Percentiles rank a stretch among this genome's conserved stretches.
Conservation (phyloP, 2,797 vertebrate genomes). For the Lutjanus argentimaculatus region DNA sequence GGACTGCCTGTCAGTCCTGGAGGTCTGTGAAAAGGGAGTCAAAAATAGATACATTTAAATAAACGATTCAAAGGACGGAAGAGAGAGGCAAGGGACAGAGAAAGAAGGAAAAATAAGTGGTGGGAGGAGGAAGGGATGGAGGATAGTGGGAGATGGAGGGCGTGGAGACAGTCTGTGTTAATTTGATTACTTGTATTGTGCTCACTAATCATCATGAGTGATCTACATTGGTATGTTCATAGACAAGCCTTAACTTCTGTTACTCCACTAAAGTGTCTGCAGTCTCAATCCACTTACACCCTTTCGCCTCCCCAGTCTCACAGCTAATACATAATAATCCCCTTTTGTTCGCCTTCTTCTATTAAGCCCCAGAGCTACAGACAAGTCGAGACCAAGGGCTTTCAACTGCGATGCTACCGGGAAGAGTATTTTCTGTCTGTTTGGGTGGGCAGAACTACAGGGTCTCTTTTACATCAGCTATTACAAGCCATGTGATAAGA, state of each 20-base stretch:
- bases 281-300: constrained; percentile 40
- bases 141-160: background rate
- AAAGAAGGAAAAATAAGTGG: background rate
- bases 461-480: constrained; percentile 57
- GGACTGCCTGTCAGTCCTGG: constrained; percentile 93
- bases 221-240: constrained; percentile 48
- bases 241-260: constrained; percentile 59
- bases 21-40: constrained; percentile 84
- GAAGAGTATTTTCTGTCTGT: constrained; percentile 48
- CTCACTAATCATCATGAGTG: constrained; percentile 34
- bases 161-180: background rate
- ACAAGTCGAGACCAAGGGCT: constrained; percentile 79
- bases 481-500: constrained; percentile 61
- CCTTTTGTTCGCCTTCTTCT: constrained; percentile 68
- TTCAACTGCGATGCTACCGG: constrained; percentile 29
- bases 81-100: background rate
- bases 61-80: background rate
- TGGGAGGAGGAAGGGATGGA: background rate
- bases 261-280: constrained; percentile 48
- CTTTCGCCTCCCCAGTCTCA: constrained; percentile 43
- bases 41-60: background rate
- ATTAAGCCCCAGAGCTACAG: constrained; percentile 75
- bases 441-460: constrained; percentile 70
- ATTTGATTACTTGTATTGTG: constrained; percentile 35
- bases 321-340: constrained; percentile 76